phyloP scores from a whole-genome alignment of 2,797 vertebrate species.

The Potorous gilbertii region DNA sequence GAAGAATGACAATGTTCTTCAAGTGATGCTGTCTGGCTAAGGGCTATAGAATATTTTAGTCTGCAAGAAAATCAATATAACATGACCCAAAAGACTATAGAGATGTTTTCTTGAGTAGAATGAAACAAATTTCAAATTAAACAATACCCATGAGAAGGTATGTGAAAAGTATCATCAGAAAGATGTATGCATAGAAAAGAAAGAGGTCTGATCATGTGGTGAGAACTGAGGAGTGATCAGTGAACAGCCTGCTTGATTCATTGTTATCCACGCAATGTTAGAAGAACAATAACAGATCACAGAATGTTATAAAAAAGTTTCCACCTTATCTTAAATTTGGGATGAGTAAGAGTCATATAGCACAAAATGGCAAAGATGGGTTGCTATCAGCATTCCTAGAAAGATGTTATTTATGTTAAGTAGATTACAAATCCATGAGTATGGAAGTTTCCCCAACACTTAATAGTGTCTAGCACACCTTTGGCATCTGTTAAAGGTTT shows the following conservation, averaged over 20 bases:
- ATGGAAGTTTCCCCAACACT: neutral
- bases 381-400: neutral
- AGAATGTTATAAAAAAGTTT: neutral
- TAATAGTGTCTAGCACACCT: neutral
- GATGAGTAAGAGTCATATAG: neutral
- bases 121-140: neutral
- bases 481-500: neutral
- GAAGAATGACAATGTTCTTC: neutral
- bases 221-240: neutral
- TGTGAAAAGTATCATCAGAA: neutral
- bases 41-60: neutral
- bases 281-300: neutral
- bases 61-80: neutral
- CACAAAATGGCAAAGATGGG: neutral
- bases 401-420: neutral
- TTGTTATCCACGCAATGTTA: neutral
- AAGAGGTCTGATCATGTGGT: neutral
- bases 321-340: neutral
- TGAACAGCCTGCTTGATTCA: neutral
- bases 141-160: neutral
- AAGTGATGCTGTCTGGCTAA: neutral
- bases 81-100: neutral
- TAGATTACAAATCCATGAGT: neutral
- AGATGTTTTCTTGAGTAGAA: neutral
- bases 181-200: neutral